Base-by-base conservation (phyloP, 2,113 vertebrate species). In the Colistium nudipinnis region DNA sequence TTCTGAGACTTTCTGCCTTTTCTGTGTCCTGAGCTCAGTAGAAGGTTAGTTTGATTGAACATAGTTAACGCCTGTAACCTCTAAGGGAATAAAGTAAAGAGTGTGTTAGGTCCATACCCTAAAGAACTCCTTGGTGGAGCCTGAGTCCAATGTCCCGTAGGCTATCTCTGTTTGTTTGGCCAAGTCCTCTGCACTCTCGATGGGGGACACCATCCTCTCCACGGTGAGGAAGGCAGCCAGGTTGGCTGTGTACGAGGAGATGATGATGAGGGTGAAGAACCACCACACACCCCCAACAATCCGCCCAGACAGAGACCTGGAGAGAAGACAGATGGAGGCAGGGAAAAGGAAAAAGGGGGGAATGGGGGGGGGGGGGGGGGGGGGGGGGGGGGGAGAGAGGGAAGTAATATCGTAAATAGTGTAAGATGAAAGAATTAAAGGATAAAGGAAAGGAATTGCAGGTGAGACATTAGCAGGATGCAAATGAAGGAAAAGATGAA, bases 261-360 rank as follows among this genome's bases (percentile, higher is more conserved):
- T 99, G 88, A 99, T 99, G 93, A 99, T 99, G 71, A 99, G 96
- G 0, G 98, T 99, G 91, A 99, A 99, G 96, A 99, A 99, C 98
- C 97, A 99, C 98, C 98, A 99, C 48, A 99, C 98, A 38, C 98
- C 98, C 85, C 98, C 98, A 12, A 99, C 98, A 82, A 99, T 99
- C 39, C 98, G 95, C 84, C 98, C 98, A 76, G 98, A 99, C 89
- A 99, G 93, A 82, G 98, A 99, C 93, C 98, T 99, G 92, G 90
- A 62, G 64, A 72, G 47, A 73, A 22, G 47, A 70, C 38, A 80
- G 71, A 64, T 9, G 35, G 36, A 63, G 47, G 60, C 1, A 14
- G 55, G 55, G 11, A 17, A 5, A 54, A 12, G 39, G 9, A 25
- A 19, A 22, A 28, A 25, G 3, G 39, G 39, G 4, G 13, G 25